Percentiles rank a stretch among this genome's conserved stretches.
Conservation (phyloP, 2,888 invertebrate genomes). For the Drosophila austrosaltans region DNA sequence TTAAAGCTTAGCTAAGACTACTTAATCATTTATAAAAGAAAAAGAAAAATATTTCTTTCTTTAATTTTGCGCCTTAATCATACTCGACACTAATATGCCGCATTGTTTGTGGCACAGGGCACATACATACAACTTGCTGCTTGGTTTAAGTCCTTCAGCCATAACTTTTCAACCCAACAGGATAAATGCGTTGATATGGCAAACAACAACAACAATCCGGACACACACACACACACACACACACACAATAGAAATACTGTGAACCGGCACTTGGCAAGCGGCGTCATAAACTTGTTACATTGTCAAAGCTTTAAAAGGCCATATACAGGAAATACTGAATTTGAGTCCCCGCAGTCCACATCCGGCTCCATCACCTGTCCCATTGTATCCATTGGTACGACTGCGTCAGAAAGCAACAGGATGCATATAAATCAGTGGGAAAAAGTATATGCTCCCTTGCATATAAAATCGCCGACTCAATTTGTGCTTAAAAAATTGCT, state of each 20-base stretch:
- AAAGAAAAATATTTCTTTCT: background rate
- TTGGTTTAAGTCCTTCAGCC: background rate
- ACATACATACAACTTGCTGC: background rate
- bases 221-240: background rate
- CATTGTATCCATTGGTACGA: background rate
- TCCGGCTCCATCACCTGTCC: background rate
- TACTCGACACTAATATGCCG: background rate
- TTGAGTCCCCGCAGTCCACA: slow-evolving; percentile 18
- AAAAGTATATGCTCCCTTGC: slow-evolving; percentile 29
- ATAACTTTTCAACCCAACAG: slow-evolving; percentile 2
- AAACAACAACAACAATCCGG: slow-evolving; percentile 16
- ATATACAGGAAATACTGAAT: slow-evolving; percentile 26
- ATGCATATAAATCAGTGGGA: slow-evolving; percentile 65
- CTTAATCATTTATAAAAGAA: no score
- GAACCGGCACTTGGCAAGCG: slow-evolving; percentile 37
- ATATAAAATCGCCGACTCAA: slow-evolving; percentile 30
- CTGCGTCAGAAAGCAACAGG: slow-evolving; percentile 53
- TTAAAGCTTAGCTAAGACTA: background rate
- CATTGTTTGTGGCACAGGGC: background rate
- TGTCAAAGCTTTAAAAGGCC: slow-evolving; percentile 49
- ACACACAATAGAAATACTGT: background rate
- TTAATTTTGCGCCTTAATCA: background rate
- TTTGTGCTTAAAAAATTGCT: slow-evolving; percentile 23
- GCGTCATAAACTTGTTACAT: slow-evolving; percentile 70
- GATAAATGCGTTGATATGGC: slow-evolving; percentile 9